A percentile compares a stretch with the other conserved stretches of the same genome.
Evolutionary conservation across 1,140 invertebrate genomes (phyloP).

Genomic region (Cyrtorhinus lividipennis): DNA sequence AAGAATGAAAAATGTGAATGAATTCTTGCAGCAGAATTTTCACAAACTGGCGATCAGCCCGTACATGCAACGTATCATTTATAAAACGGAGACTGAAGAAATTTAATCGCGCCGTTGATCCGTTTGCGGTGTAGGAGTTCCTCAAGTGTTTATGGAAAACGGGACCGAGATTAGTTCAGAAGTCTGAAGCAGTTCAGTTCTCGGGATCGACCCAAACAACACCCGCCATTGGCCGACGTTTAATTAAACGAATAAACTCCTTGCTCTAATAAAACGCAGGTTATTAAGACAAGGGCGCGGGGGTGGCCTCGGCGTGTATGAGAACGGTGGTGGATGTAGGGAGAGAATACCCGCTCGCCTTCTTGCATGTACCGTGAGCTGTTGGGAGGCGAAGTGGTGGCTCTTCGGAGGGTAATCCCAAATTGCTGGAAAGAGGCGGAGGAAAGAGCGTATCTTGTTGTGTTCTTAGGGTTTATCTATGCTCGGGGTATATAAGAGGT

Average conservation of each 20-base stretch:
- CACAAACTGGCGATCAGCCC: too few species aligned
- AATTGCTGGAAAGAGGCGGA: background rate
- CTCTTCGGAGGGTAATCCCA: background rate
- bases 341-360: background rate
- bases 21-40: too few species aligned
- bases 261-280: constrained; percentile 1
- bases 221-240: background rate
- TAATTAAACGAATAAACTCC: constrained; percentile 10
- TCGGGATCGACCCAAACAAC: background rate
- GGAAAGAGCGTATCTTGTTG: background rate
- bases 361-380: background rate
- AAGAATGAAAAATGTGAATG: too few species aligned
- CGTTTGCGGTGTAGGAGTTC: too few species aligned
- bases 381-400: background rate
- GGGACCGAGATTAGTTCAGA: background rate
- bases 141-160: too few species aligned
- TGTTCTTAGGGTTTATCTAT: constrained; percentile 7
- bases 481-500: background rate
- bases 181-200: background rate
- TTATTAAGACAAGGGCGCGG: background rate
- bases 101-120: too few species aligned
- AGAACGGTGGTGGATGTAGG: background rate
- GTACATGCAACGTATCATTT: too few species aligned
- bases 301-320: background rate
- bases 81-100: too few species aligned